These are phyloP conservation scores for Brachyptera risi DNA, from an alignment of 2,888 invertebrate species.

Conservation along the genomic window DNA sequence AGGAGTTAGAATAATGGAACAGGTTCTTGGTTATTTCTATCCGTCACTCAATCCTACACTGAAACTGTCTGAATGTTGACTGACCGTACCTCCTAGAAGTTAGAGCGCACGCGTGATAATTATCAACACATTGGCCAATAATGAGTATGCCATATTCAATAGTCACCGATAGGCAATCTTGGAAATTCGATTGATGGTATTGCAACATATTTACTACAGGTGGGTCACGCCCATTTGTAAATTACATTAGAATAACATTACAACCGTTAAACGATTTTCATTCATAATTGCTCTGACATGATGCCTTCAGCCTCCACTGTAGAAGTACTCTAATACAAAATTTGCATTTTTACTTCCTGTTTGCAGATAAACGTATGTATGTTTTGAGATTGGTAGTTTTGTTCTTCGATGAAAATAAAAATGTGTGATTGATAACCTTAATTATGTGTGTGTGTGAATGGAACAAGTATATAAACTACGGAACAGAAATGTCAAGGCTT, in stretches of 20 bases:
- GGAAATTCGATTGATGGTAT: conserved; percentile 16
- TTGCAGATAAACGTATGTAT: background rate
- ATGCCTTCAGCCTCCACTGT: too few species aligned
- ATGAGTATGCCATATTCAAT: conserved; percentile 9
- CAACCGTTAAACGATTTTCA: background rate
- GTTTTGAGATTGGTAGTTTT: background rate
- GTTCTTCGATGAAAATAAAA: background rate
- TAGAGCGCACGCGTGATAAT: conserved; percentile 13
- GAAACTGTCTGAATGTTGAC: background rate
- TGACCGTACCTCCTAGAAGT: conserved; percentile 4
- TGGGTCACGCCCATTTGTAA: conserved; percentile 5
- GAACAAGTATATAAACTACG: too few species aligned
- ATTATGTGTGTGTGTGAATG: too few species aligned
- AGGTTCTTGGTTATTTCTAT: conserved; percentile 4
- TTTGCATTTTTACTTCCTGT: conserved; percentile 3
- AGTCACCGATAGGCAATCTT: conserved; percentile 13
- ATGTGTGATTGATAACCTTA: background rate
- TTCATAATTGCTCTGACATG: conserved; percentile 4
- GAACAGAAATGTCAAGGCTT: conserved; percentile 2
- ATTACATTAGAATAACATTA: conserved; percentile 15
- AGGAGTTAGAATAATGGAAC: conserved; percentile 10
- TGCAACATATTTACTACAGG: conserved; percentile 14
- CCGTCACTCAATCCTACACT: conserved; percentile 1
- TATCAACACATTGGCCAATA: conserved; percentile 17
- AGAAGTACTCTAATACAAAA: background rate